Evolutionary conservation across 2,888 invertebrate species (phyloP), one percentile per base, ranked within the genome.

Genomic region (Mallateleia sp.): DNA sequence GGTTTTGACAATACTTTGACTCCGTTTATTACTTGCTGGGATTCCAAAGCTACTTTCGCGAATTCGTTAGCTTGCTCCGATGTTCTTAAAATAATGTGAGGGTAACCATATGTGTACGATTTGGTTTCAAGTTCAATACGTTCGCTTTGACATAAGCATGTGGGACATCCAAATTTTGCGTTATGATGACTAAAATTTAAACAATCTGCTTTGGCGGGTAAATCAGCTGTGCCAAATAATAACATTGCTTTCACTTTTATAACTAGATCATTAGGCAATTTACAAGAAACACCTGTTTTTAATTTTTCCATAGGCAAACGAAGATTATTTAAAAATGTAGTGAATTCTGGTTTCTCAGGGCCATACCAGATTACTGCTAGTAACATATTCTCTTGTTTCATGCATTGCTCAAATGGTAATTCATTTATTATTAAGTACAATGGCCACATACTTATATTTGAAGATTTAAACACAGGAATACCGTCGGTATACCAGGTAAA

Each of bases 391-490:
- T 80, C 71, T 54, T 64, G 71, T 38, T 72, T 71, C 62, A 80
- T 72, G 1, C 80, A 11, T 20, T 45, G 25, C 18, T 64, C 28
- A 20, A 64, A 80, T 11, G 72, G 80, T 15, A 71, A 50, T 45
- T 80, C 72, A 32, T 72, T 80, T 20, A 80, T 8, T 25, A 54
- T 25, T 52, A 85, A 58, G 56, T 80, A 85, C 6, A 80, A 47
- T n/a, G 80, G 71, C 71, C 54, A 80, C 38, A 79, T 69, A 9
- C 78, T 74, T 20, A 62, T 58, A 15, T 56, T 24, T 0, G 82
- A 60, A 0, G 82, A 88, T 42, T 78, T 75, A 42, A 82, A 87
- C 0, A 87, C 82, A 4, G 88, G 87, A 54, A 85, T 42, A 2
- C 87, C 85, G 22, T 88, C 86, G 80, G 9, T n/a, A n/a, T n/a